phyloP scores from a whole-genome alignment of 2,888 invertebrate species.

The Byasa hedistus region DNA sequence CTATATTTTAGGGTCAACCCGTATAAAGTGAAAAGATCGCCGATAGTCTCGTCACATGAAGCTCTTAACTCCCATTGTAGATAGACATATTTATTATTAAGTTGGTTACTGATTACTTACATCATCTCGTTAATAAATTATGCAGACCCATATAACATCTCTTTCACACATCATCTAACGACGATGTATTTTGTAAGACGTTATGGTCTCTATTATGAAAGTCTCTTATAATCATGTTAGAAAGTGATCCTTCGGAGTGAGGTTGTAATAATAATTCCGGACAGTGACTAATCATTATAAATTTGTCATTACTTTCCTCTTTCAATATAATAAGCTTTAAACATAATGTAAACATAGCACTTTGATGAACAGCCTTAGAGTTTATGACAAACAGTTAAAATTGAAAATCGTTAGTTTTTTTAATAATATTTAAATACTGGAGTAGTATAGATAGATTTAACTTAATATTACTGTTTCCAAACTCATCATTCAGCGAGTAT shows the following conservation, averaged over 20 bases:
- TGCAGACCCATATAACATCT: neutral
- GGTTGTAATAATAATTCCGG: too few species aligned
- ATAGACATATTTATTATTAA: neutral
- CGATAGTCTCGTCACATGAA: slow-evolving; percentile 15
- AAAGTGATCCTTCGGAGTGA: too few species aligned
- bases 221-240: too few species aligned
- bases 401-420: too few species aligned
- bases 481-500: neutral
- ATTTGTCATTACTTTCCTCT: neutral
- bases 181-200: too few species aligned
- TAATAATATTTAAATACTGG: too few species aligned
- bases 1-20: slow-evolving; percentile 26
- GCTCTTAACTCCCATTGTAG: slow-evolving; percentile 4
- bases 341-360: neutral
- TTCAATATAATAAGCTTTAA: neutral
- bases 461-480: neutral
- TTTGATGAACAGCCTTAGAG: neutral
- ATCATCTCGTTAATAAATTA: neutral
- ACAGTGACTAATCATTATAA: neutral
- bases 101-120: neutral
- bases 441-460: too few species aligned
- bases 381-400: too few species aligned
- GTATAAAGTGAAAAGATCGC: slow-evolving; percentile 23
- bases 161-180: too few species aligned
- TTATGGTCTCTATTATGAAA: too few species aligned